Evolutionary conservation across 2,113 vertebrate genomes (phyloP).

Genomic region (Osmerus mordax): DNA sequence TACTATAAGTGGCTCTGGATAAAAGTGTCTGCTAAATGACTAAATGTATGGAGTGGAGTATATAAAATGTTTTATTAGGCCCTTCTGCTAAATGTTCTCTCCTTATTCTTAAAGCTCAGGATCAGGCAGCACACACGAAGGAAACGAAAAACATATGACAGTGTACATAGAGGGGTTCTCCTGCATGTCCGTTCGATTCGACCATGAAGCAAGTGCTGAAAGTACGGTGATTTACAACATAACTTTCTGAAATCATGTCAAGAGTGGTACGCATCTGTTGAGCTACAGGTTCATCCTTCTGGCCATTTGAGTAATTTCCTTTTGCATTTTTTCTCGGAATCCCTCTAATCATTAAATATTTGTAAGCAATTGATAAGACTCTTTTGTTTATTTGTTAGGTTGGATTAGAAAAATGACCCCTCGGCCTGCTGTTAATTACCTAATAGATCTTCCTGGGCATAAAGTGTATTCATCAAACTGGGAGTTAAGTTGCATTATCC

Average conservation of each 20-base stretch:
- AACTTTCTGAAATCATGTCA: background rate
- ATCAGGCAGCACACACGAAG: background rate
- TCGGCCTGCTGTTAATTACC: conserved; percentile 7
- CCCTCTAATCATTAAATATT: conserved; percentile 10
- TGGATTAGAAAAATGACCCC: conserved; percentile 18
- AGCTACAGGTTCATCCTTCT: background rate
- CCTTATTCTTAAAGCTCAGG: background rate
- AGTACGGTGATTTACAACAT: background rate
- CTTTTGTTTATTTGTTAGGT: conserved; percentile 15
- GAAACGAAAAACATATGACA: too few relatives aligned
- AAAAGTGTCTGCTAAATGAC: too few relatives aligned
- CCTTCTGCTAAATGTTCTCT: background rate
- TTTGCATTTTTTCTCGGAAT: background rate
- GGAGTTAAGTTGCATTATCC: conserved; percentile 15
- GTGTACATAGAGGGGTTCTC: too few relatives aligned
- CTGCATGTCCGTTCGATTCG: too few relatives aligned
- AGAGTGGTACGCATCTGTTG: background rate
- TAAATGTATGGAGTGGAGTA: background rate
- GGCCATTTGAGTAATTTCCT: background rate
- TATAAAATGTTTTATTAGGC: background rate
- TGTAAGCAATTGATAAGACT: conserved; percentile 9
- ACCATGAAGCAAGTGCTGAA: background rate
- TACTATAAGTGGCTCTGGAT: too few relatives aligned
- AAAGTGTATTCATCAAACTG: conserved; percentile 15
- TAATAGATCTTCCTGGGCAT: conserved; percentile 17